Base-by-base conservation (phyloP, 2,888 invertebrate genomes). In the Lamproptera curius region DNA sequence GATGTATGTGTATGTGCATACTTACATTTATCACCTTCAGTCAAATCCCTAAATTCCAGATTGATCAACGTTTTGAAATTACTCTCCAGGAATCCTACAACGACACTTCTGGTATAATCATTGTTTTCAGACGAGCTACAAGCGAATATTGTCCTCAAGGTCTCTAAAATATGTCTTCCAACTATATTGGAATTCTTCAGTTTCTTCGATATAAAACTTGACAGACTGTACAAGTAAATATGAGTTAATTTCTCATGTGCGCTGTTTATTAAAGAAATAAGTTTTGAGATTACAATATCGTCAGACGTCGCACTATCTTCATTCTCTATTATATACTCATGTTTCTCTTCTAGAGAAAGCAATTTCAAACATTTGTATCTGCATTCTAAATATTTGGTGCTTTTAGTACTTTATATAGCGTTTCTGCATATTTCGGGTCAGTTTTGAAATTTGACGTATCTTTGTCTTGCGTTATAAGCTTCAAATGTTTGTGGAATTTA, bases 221-320 rank as follows among this genome's bases (percentile, higher is more conserved):
- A 56, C 1, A 82, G 54, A 49, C 76, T 71, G 16, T 67, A 58
- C 47, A 86, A 62, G 55, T 79, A 84, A 11, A 81, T 63, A 54
- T 74, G 74, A 1, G 67, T 77, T 9, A 81, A 43, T 46, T 65
- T 78, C 35, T 82, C 82, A 35, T 74, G 76, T 46, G 74, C 77
- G 6, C 55, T 65, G 13, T 68, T 57, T 0, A 78, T 58, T 1
- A 55, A 68, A 1, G 73, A 52, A 2, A 78, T 50, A 1, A 83
- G 55, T 36, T 62, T 66, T 0, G 52, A 37, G 2, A 79, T 47
- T 0, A 79, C 51, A 8, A 54, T 40, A 2, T 68, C 62, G 15
- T 73, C 58, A 0, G 54, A 53, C 1, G 62, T 47, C 11, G 52
- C 48, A 1, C 34, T 42, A 2, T 55, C 41, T 6, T 52, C 44